A percentile compares a stretch with the other conserved stretches of the same genome.
These are phyloP conservation scores for Zenarchopterus dispar DNA, from an alignment of 2,797 vertebrate species.

Conservation along the genomic window DNA sequence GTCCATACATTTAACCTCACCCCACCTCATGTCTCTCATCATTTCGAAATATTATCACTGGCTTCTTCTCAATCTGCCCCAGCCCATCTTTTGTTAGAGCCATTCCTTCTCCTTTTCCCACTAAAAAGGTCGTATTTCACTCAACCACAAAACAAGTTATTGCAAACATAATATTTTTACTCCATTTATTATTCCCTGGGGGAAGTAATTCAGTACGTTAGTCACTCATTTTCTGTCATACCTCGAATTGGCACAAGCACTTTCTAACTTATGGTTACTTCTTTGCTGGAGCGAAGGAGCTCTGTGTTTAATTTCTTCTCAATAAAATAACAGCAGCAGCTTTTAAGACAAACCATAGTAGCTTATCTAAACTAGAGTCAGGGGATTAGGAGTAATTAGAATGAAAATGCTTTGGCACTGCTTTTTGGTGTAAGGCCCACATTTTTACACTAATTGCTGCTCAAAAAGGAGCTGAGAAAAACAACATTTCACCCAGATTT, in stretches of 20 bases:
- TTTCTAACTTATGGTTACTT: constrained; percentile 26
- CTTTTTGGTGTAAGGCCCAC: background rate
- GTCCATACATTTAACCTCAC: constrained; percentile 45
- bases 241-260: constrained; percentile 23
- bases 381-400: constrained; percentile 11
- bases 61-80: constrained; percentile 46
- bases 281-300: constrained; percentile 11
- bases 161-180: constrained; percentile 59
- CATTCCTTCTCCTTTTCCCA: constrained; percentile 36
- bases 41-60: constrained; percentile 54
- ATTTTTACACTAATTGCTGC: too few relatives aligned
- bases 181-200: constrained; percentile 37
- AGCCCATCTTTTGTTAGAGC: constrained; percentile 19
- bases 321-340: background rate
- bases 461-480: background rate
- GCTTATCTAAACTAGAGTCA: constrained; percentile 20
- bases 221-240: constrained; percentile 35
- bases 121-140: constrained; percentile 34
- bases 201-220: constrained; percentile 28
- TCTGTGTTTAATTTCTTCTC: background rate
- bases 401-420: constrained; percentile 4
- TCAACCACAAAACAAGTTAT: constrained; percentile 40
- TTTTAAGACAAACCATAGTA: constrained; percentile 6
- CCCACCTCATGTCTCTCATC: constrained; percentile 45
- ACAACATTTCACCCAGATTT: background rate